Evolutionary conservation across 2,113 vertebrate species (phyloP), one percentile per base, ranked within the genome.

Genomic region (Channa argus): DNA sequence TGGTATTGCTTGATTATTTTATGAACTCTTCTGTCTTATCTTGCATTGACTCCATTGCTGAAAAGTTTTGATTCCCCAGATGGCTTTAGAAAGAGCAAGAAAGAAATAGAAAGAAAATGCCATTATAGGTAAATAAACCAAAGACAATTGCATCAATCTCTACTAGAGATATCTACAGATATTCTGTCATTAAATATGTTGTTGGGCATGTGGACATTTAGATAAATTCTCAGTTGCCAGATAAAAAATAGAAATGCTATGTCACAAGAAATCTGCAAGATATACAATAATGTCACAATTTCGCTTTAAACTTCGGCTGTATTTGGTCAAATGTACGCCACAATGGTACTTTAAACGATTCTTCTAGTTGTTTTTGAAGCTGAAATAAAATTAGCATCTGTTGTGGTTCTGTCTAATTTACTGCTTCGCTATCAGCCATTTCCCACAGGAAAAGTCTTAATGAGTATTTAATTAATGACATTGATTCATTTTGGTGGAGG

Each of bases 381-480:
- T 10, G 50, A 70, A 24, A 44, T 80, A 84, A 85, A 89, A 80
- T 82, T 80, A 86, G 70, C 68, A 65, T 82, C 73, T 70, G 53
- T 66, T 81, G 58, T 54, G 52, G 51, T 81, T 83, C 39, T 73
- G 69, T 77, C 61, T 88, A 90, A 90, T 87, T 86, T 74, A 82
- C 80, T 76, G 52, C 75, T 85, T 69, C 86, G 65, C 83, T 47
- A 67, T 65, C 65, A 79, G 82, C 71, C 71, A 88, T 92, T 92
- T 90, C 88, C 84, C 83, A 58, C 76, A 86, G 85, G 89, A 87
- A 79, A 80, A 82, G 60, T 84, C 76, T 76, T 93, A 93, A 93
- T 2, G 85, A 90, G 88, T 82, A 71, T 89, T 89, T 91, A 89
- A 91, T 92, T 86, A 87, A 87, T 54, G 70, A 67, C 82, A 90